Evolutionary conservation across 2,113 vertebrate genomes (phyloP), one percentile per base, ranked within the genome.

Genomic region (Ictalurus furcatus): DNA sequence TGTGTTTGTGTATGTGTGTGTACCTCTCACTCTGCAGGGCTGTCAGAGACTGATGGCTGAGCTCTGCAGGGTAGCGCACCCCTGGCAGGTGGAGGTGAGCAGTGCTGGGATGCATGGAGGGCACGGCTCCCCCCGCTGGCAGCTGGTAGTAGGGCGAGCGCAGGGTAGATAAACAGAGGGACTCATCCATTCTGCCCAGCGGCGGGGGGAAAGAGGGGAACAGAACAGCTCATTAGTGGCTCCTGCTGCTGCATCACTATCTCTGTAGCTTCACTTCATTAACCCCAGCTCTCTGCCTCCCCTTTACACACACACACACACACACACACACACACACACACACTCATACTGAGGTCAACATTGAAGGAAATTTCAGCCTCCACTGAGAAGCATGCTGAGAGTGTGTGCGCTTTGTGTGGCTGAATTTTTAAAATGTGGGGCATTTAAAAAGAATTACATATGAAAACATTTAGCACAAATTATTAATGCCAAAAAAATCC

Each of bases 11-110:
- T 69, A 63, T 71, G 80, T 56, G 74, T 85, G 94, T 96, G 80
- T 96, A 94, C 82, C 96, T 95, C 93, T 98, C 97, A 0, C 95
- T 96, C 91, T 97, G 97, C 88, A 97, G 93, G 0, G 96, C 98
- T 0, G 96, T 97, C 90, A 96, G 96, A 84, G 94, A 97, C 5
- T 90, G 95, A 93, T 96, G 97, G 7, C 95, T 95, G 28, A 99
- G 95, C 91, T 99, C 98, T 0, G 95, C 93, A 0, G 97, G 96
- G 94, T 98, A 98, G 85, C 97, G 96, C 54, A 97, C 96, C 44
- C 97, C 97, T 0, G 97, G 97, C 91, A 98, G 95, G 93, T 98
- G 98, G 88, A 98, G 95, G 93, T 99, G 98, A 93, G 98, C 96
- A 59, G 97, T 97, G 0, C 97, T 98, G 0, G 96, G 97, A 93